Conservation (phyloP, 2,113 vertebrate species). For the Cryptomyrus ogoouensis region DNA sequence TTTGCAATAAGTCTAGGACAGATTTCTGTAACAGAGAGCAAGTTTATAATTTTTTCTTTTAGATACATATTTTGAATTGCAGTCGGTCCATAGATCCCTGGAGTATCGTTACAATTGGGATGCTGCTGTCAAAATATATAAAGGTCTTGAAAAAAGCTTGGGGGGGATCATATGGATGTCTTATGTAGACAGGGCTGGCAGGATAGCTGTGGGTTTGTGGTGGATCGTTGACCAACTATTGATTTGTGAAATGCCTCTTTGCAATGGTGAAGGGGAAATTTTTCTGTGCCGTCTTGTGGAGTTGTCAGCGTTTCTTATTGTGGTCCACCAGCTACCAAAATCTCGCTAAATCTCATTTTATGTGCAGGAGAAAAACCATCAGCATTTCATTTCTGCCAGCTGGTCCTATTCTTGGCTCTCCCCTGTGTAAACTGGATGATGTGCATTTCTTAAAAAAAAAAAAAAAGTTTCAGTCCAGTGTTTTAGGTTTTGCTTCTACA, state of each 20-base stretch:
- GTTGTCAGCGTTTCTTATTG: constrained; percentile 45
- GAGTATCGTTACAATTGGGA: constrained; percentile 36
- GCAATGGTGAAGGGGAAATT: constrained; percentile 50
- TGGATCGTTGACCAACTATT: constrained; percentile 52
- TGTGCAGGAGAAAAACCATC: constrained; percentile 1
- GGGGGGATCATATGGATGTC: constrained; percentile 25
- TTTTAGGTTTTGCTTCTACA: neutral
- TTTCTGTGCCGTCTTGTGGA: constrained; percentile 50
- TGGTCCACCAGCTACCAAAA: constrained; percentile 16
- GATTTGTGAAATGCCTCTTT: constrained; percentile 56
- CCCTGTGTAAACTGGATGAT: constrained; percentile 6
- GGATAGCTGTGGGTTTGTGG: constrained; percentile 33
- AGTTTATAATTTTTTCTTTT: constrained; percentile 24
- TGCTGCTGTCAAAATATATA: constrained; percentile 45
- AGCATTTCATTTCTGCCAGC: constrained; percentile 8
- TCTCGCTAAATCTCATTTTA: constrained; percentile 3
- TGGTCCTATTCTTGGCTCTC: constrained; percentile 14
- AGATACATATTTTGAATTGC: constrained; percentile 21
- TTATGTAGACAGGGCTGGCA: constrained; percentile 23
- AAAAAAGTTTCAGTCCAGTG: neutral
- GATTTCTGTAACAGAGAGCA: constrained; percentile 32
- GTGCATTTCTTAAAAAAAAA: constrained; percentile 13
- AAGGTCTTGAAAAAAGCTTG: constrained; percentile 34
- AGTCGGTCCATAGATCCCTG: constrained; percentile 36
- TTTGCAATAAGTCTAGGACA: constrained; percentile 31